Base-by-base conservation (phyloP, 1,140 invertebrate species). In the Proctacanthus coquilletti region DNA sequence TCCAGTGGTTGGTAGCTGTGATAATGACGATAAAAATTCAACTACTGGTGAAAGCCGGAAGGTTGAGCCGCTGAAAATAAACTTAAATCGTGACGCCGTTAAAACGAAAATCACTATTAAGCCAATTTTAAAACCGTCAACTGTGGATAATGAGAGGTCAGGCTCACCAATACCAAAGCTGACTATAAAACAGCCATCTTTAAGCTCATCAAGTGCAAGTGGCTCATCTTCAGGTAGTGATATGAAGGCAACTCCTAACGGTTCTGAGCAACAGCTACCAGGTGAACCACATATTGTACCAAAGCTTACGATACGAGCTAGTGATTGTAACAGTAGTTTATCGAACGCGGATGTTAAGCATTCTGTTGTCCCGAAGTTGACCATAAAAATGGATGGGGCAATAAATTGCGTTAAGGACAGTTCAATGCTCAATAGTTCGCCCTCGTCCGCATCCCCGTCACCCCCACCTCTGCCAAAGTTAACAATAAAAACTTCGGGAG, bases 361-460 rank as follows among this genome's bases (percentile, higher is more conserved):
- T 27, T 52, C 51, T 4, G 45, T 59, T 11, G 56, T 59, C 23
- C 56, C 56, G 34, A 59, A 53, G 37, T 25, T 59, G 19, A 59
- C 53, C 6, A 59, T 59, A 14, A 59, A 59, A 43, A 46, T 59
- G 43, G 50, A 51, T 15, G 53, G 50, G 30, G 25, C 31, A 20
- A 38, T 32, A 39, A 14, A 27, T 27, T 13, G n/a, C n/a, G n/a
- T n/a, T n/a, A n/a, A n/a, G n/a, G n/a, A n/a, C n/a, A n/a, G n/a
- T n/a, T 8, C 23, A 25, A 25, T 6, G 6, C 23, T n/a, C 6
- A 25, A n/a, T n/a, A 23, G 20, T 21, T 21, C 38, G 4, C 23
- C 40, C 15, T 10, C 21, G 19, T 18, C 40, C 23, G 5, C 23
- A 25, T n/a, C 34, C 19, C 32, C 25, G 10, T 19, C 36, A 35